A percentile compares a stretch with the other conserved stretches of the same genome.
phyloP scores from a whole-genome alignment of 2,888 invertebrate species.

The Drosophila neoperkinsi region DNA sequence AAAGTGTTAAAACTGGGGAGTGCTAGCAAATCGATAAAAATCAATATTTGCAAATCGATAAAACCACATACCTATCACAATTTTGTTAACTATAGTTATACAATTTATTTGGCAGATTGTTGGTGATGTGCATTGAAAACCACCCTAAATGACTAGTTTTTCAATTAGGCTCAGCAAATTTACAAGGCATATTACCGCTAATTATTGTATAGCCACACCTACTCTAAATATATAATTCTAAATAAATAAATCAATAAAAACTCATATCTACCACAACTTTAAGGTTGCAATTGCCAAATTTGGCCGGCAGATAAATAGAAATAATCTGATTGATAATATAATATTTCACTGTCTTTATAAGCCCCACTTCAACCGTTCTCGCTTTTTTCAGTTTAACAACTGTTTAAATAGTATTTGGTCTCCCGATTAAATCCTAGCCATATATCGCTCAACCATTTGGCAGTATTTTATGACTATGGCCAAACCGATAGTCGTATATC shows the following conservation, averaged over 20 bases:
- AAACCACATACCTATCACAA: too few species aligned
- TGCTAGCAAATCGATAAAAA: too few species aligned
- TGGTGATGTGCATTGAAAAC: not conserved
- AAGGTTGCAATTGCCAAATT: not conserved
- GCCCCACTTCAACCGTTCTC: not conserved
- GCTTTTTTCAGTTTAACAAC: not conserved
- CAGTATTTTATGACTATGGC: conserved; percentile 64
- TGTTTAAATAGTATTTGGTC: not conserved
- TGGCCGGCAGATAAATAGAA: not conserved
- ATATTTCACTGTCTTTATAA: not conserved
- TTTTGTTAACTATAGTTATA: not conserved
- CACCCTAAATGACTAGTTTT: not conserved
- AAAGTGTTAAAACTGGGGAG: not conserved
- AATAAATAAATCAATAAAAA: not conserved
- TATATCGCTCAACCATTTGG: conserved; percentile 51
- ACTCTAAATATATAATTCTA: not conserved
- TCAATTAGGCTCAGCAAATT: not conserved
- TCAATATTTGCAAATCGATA: too few species aligned
- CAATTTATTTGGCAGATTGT: not conserved
- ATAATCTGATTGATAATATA: not conserved
- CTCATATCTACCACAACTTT: not conserved
- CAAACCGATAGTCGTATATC: conserved; percentile 62
- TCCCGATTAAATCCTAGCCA: conserved; percentile 7
- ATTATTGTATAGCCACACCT: not conserved
- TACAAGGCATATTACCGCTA: not conserved